These are phyloP conservation scores for Neolamprologus kungweensis DNA, from an alignment of 2,113 vertebrate genomes.

Conservation along the genomic window DNA sequence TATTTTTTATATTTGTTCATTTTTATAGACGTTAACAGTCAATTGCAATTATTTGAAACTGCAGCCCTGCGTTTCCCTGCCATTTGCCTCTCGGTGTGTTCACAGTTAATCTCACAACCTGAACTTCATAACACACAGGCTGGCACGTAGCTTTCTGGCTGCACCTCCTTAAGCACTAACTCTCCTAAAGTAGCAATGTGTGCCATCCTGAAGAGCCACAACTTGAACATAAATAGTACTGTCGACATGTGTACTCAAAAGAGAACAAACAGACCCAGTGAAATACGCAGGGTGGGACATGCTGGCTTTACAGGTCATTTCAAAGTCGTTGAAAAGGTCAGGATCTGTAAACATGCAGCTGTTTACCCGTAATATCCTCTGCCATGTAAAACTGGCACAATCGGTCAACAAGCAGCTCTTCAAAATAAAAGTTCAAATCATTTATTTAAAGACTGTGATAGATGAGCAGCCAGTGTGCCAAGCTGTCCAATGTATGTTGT, in stretches of 20 bases:
- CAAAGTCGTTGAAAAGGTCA: neutral
- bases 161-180: neutral
- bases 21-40: neutral
- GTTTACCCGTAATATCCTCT: neutral
- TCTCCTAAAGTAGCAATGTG: neutral
- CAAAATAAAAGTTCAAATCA: neutral
- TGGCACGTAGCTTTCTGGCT: conserved; percentile 27
- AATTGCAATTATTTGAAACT: neutral
- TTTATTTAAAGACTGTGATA: neutral
- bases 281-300: neutral
- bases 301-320: neutral
- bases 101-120: neutral
- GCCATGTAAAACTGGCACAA: neutral
- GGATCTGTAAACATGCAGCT: neutral
- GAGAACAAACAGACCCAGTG: neutral
- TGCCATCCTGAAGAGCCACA: neutral
- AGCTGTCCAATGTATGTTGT: neutral
- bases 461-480: neutral
- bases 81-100: neutral
- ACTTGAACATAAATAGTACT: conserved; percentile 43
- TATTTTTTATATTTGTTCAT: neutral
- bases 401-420: neutral
- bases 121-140: neutral
- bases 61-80: neutral
- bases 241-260: neutral